Percentiles rank a stretch among this genome's conserved stretches.
Conservation (phyloP, 2,888 invertebrate genomes). For the Phyto melanocephala region DNA sequence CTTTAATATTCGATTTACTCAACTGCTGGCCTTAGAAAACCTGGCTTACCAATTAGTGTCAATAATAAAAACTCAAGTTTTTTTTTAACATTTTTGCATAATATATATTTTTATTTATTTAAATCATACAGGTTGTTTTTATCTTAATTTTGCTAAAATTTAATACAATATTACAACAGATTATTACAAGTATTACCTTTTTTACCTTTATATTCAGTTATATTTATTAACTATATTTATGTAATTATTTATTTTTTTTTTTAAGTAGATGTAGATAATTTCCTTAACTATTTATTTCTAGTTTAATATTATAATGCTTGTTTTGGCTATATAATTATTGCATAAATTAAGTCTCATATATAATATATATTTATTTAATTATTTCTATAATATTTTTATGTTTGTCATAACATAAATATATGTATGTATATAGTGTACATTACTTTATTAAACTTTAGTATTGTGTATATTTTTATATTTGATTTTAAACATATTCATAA, state of each 20-base stretch:
- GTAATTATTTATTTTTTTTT: not conserved
- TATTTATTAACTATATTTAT: constrained; percentile 7
- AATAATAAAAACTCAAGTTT: not conserved
- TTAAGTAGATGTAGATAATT: not conserved
- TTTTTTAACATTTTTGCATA: constrained; percentile 51
- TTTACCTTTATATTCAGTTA: constrained; percentile 45
- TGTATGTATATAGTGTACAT: not conserved
- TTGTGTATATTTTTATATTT: not conserved
- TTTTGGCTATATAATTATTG: constrained; percentile 58
- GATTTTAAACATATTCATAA: constrained; percentile 29
- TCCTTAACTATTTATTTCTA: not conserved
- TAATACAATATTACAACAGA: constrained; percentile 62
- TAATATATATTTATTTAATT: constrained; percentile 33
- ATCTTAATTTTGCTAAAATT: constrained; percentile 27
- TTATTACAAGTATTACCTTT: constrained; percentile 55
- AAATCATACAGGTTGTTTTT: constrained; percentile 28
- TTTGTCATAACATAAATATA: not conserved
- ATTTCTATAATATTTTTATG: not conserved
- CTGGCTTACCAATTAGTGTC: too few relatives aligned
- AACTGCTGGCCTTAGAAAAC: too few relatives aligned
- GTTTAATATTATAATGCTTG: constrained; percentile 9
- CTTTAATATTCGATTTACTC: too few relatives aligned
- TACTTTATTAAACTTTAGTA: not conserved
- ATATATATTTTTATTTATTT: constrained; percentile 41
- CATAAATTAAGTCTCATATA: constrained; percentile 66